These are phyloP conservation scores for Hypothenemus hampei DNA, from an alignment of 1,140 invertebrate genomes.

Conservation along the genomic window DNA sequence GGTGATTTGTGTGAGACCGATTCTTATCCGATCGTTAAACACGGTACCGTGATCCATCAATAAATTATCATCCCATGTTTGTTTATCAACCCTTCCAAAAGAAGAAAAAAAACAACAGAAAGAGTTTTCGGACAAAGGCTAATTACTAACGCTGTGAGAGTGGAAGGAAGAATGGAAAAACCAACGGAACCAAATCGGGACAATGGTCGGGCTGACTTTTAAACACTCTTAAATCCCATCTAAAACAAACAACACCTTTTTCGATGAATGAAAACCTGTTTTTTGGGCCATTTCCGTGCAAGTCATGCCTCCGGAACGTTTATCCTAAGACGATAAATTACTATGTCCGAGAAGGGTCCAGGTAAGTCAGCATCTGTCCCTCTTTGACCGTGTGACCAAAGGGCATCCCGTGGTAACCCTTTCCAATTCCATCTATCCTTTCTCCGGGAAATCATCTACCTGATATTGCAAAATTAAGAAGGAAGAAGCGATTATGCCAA, in stretches of 20 bases:
- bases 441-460: constrained; percentile 11
- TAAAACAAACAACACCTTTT: constrained; percentile 30
- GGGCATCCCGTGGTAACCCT: constrained; percentile 20
- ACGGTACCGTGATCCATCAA: background rate
- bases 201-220: constrained; percentile 24
- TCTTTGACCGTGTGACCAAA: constrained; percentile 25
- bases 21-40: constrained; percentile 1
- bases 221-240: constrained; percentile 22
- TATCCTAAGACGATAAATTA: constrained; percentile 25
- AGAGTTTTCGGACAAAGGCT: constrained; percentile 13
- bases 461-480: constrained; percentile 15
- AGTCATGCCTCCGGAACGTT: constrained; percentile 31
- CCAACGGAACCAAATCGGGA: constrained; percentile 28
- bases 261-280: constrained; percentile 28
- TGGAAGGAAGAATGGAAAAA: constrained; percentile 23
- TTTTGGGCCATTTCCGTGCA: constrained; percentile 22
- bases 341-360: constrained; percentile 21
- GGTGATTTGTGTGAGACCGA: constrained; percentile 15
- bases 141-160: constrained; percentile 17
- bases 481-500: constrained; percentile 14
- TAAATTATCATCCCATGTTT: constrained; percentile 9
- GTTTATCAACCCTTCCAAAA: constrained; percentile 6
- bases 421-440: no score
- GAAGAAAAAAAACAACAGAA: no score
- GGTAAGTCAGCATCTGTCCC: constrained; percentile 28